Percentiles rank a stretch among this genome's conserved stretches.
Evolutionary conservation across 2,113 vertebrate genomes (phyloP).

Genomic region (Salvelinus namaycush): DNA sequence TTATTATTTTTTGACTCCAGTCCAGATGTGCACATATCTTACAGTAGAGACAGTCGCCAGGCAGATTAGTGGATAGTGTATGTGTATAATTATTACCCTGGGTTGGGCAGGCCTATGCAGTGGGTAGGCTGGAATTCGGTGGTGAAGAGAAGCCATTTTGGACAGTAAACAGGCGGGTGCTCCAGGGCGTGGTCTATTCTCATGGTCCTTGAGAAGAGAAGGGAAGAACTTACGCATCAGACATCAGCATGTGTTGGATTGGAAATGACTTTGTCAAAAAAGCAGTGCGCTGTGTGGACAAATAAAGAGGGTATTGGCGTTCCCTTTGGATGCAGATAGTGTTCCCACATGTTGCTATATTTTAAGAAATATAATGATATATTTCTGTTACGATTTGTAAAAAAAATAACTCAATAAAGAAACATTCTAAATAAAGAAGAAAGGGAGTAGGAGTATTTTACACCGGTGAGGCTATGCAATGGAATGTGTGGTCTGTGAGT

Average conservation of each 20-base stretch:
- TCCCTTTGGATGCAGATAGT: too few relatives aligned
- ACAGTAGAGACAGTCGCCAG: constrained; percentile 31
- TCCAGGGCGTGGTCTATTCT: constrained; percentile 19
- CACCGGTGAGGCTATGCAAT: too few relatives aligned
- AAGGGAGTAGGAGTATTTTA: too few relatives aligned
- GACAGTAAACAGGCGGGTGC: constrained; percentile 19
- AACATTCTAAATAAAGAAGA: too few relatives aligned
- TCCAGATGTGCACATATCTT: constrained; percentile 62
- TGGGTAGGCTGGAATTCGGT: constrained; percentile 55
- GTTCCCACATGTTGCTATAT: too few relatives aligned
- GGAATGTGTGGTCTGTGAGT: neutral
- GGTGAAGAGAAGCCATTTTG: constrained; percentile 16
- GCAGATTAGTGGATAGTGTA: constrained; percentile 42
- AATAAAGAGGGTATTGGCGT: too few relatives aligned
- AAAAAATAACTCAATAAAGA: too few relatives aligned
- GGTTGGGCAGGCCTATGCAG: constrained; percentile 43
- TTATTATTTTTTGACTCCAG: neutral
- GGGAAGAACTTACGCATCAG: neutral
- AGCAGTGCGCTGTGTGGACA: too few relatives aligned
- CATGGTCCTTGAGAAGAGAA: constrained; percentile 10
- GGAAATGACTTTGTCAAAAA: too few relatives aligned
- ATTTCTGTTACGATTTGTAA: too few relatives aligned
- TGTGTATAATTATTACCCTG: constrained; percentile 49
- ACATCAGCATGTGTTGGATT: too few relatives aligned
- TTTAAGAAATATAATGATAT: too few relatives aligned